These are phyloP conservation scores for Pseudomyrmex flavicornis DNA, from an alignment of 1,140 invertebrate genomes.

Conservation along the genomic window DNA sequence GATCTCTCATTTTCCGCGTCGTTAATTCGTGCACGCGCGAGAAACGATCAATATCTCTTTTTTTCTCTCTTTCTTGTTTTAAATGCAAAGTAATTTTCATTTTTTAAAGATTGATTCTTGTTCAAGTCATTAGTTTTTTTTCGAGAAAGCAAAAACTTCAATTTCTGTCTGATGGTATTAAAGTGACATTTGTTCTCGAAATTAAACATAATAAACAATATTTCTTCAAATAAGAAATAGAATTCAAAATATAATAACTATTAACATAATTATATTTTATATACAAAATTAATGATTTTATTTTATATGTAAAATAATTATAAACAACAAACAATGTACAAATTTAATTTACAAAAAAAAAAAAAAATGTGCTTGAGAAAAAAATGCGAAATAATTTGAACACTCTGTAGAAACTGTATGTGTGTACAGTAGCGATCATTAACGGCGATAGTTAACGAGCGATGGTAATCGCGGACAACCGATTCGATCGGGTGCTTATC, in stretches of 20 bases:
- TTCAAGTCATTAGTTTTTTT: conserved; percentile 32
- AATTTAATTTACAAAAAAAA: too few species aligned
- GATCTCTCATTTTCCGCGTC: conserved; percentile 48
- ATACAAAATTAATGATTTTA: too few species aligned
- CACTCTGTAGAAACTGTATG: neutral
- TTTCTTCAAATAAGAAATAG: too few species aligned
- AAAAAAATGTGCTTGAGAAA: neutral
- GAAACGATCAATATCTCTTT: conserved; percentile 32
- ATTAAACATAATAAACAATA: too few species aligned
- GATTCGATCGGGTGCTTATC: conserved; percentile 29
- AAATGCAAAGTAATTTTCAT: conserved; percentile 32
- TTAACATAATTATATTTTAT: too few species aligned
- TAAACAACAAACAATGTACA: too few species aligned
- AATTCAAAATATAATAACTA: too few species aligned
- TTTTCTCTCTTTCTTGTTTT: neutral
- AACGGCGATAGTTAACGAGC: neutral
- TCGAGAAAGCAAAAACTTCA: too few species aligned
- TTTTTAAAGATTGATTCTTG: conserved; percentile 24
- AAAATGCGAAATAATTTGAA: neutral
- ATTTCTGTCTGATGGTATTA: too few species aligned
- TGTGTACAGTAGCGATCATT: neutral
- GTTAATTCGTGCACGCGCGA: conserved; percentile 32
- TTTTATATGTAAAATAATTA: too few species aligned
- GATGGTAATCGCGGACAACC: conserved; percentile 41
- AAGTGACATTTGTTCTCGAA: too few species aligned